Evolutionary conservation across 2,888 invertebrate species (phyloP), one percentile per base, ranked within the genome.

Genomic region (Leucoptera coffeella): DNA sequence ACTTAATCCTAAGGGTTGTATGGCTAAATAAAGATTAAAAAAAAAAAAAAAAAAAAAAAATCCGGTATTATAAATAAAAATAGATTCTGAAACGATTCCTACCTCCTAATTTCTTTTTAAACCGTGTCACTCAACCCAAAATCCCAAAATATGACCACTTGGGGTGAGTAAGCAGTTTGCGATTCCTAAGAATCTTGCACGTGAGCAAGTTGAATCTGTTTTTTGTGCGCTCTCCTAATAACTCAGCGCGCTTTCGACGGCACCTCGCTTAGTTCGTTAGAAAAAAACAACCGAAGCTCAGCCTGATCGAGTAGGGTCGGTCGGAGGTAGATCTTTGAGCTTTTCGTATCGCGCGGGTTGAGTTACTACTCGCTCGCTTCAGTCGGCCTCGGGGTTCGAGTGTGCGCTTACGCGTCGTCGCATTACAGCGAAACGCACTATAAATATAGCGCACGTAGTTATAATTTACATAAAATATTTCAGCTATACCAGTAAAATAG

Each of bases 261-360:
- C 58, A 59, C 60, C 61, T 71, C 62, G 51, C 38, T 7, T 9
- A 9, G 17, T 17, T 36, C 39, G 38, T 35, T 27, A 22, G 61
- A 65, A 67, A 71, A 73, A 72, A 74, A 73, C 61, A 51, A 69
- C 61, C 61, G 69, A 72, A 67, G 64, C 58, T 59, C 48, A 17
- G 17, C 17, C 9, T 9, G 17, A 9, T 6, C 17, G 17, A 17
- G 17, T n/a, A 17, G 17, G 17, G 17, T 17, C 6, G 17, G 17
- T 6, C 17, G 17, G 17, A 17, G 6, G 17, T n/a, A n/a, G n/a
- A n/a, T n/a, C n/a, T n/a, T 6, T 9, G 17, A 17, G 17, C 17
- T 17, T 17, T n/a, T n/a, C n/a, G 17, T 17, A 17, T 7, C 17
- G 17, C 17, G 17, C 17, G n/a, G n/a, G n/a, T n/a, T n/a, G n/a